Evolutionary conservation across 2,113 vertebrate species (phyloP), one percentile per base, ranked within the genome.

Genomic region (Triplophysa siluroides): DNA sequence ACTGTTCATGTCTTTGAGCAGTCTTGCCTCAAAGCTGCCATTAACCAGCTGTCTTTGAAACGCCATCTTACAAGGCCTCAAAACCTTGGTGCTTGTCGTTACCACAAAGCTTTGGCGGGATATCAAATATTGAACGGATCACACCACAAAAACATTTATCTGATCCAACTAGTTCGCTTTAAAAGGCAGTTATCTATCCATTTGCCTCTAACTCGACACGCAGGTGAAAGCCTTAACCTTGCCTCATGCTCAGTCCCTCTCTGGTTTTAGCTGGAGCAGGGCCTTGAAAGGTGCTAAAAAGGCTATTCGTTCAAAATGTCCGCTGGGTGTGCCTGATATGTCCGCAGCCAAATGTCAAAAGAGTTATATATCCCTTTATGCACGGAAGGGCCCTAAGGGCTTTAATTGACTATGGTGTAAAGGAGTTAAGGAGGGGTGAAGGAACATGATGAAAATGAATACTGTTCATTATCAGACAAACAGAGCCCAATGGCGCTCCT

Each of bases 331-430:
- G 91, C 88, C 88, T 91, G 90, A 92, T 89, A 91, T 81, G 82
- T 87, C 85, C 88, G 81, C 78, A 76, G 82, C 84, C 87, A 93
- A 93, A 93, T 91, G 92, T 93, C 92, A 93, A 75, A 89, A 89
- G 90, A 89, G 88, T 91, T 92, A 92, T 91, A 91, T 91, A 91
- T 93, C 90, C 89, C 90, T 93, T 91, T 91, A 88, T 87, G 88
- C 91, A 85, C 88, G 90, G 87, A 89, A 83, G 86, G 85, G 88
- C 86, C 92, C 91, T 86, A 85, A 83, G 90, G 92, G 90, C 86
- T 89, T 91, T 91, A 91, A 92, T 91, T 90, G 90, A 91, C 92
- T 91, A 88, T 86, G 86, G 91, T 88, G 89, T 90, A 90, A 92
- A 89, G 89, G 89, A 93, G 90, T 91, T 90, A 85, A 90, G 90